Evolutionary conservation across 1,140 invertebrate genomes (phyloP).

Genomic region (Zophobas atratus): DNA sequence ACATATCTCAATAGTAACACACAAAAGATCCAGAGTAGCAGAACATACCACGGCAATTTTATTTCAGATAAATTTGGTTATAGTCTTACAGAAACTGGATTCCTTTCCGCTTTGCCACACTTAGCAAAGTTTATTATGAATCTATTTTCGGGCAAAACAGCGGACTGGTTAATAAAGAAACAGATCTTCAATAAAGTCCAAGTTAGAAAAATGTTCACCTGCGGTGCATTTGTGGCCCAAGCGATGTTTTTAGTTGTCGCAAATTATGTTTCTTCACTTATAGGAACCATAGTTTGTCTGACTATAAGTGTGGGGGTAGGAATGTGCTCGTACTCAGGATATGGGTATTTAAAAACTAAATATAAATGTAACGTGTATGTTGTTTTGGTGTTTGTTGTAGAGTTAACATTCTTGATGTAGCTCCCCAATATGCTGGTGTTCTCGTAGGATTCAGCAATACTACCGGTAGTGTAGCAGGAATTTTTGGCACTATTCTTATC

Average conservation of each 20-base stretch:
- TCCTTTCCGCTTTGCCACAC: conserved; percentile 88
- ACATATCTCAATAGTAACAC: conserved; percentile 87
- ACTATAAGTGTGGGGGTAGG: conserved; percentile 90
- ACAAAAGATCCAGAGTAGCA: background rate
- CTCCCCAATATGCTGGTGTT: conserved; percentile 85
- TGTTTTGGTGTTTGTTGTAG: conserved; percentile 68
- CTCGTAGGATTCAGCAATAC: conserved; percentile 93
- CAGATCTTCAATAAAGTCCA: conserved; percentile 81
- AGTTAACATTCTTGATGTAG: conserved; percentile 91
- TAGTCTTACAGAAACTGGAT: conserved; percentile 83
- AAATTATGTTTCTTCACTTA: conserved; percentile 77
- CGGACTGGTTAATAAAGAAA: conserved; percentile 81
- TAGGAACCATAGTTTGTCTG: conserved; percentile 81
- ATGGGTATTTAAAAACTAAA: conserved; percentile 72
- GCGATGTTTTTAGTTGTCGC: conserved; percentile 89
- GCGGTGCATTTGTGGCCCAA: conserved; percentile 85
- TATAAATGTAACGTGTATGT: conserved; percentile 1
- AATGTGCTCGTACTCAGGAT: conserved; percentile 92
- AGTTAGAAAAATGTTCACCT: conserved; percentile 84
- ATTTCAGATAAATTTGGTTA: conserved; percentile 80
- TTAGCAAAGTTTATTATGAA: conserved; percentile 89
- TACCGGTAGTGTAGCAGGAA: conserved; percentile 90
- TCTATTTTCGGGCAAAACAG: conserved; percentile 84
- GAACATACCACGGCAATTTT: background rate
- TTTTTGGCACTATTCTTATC: conserved; percentile 86